Base-by-base conservation (phyloP, 1,140 invertebrate species). In the Acromyrmex echinatior region DNA sequence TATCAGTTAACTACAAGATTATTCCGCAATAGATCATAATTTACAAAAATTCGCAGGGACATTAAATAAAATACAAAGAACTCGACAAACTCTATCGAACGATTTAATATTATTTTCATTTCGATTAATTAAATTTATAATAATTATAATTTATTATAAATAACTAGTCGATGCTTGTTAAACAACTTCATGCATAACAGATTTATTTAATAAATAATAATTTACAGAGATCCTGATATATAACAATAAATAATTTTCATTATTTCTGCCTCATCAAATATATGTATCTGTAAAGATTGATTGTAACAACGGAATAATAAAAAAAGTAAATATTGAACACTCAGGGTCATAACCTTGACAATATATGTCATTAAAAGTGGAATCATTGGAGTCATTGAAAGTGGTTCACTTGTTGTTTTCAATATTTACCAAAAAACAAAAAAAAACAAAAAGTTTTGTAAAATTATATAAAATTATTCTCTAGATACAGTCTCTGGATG, bases 401-500 rank as follows among this genome's bases (percentile, higher is more conserved):
- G 0, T 35, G 35, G 7, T 7, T 35, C 35, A 6, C 6, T 7
- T 5, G 6, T 9, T 39, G 35, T 39, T 39, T 39, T 39, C 35
- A 39, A 39, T 39, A 39, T 39, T 39, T 31, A 31, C 18, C 4
- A 35, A 35, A 35, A 35, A 35, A 35, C 0, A 66, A 21, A 3
- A 21, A 21, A 21, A 45, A 39, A 66, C 39, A 35, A 39, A 66
- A 31, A 10, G 2, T 5, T 16, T 39, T 1, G 0, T 5, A 10
- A 39, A 65, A 60, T 88, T 51, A 79, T 51, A 35, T 49, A 0
- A 84, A 70, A 31, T 95, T 49, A 49, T 12, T 51, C 21, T 70
- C 66, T 16, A 35, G 66, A 70, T 70, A 94, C 73, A 94, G 95
- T 78, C 93, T 91, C 31, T 92, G 86, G 21, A 95, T 70, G 94